Evolutionary conservation across 1,140 invertebrate species (phyloP).

Genomic region (Teleopsis dalmanni): DNA sequence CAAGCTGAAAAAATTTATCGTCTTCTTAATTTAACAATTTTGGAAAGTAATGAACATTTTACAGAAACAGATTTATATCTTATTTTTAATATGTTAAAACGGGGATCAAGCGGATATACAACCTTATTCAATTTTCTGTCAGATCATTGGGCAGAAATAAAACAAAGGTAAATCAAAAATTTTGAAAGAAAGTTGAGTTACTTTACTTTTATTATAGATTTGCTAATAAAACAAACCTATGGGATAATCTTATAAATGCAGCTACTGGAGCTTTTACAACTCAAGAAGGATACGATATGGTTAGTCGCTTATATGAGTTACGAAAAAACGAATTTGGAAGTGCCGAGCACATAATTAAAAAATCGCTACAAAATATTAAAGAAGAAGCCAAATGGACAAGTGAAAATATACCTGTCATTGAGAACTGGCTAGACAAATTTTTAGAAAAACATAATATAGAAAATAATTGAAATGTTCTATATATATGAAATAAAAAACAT

Average conservation of each 20-base stretch:
- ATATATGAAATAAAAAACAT: too few relatives aligned
- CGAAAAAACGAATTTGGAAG: constrained; percentile 51
- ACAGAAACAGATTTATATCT: constrained; percentile 64
- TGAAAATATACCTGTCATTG: constrained; percentile 61
- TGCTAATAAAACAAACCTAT: constrained; percentile 57
- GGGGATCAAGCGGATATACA: constrained; percentile 57
- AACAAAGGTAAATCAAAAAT: constrained; percentile 48
- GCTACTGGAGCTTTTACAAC: constrained; percentile 64
- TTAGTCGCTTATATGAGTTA: constrained; percentile 29
- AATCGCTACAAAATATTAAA: constrained; percentile 58
- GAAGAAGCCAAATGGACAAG: constrained; percentile 63
- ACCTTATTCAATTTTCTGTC: constrained; percentile 61
- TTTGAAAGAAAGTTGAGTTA: not conserved
- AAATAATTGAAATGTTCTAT: too few relatives aligned
- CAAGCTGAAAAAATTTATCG: constrained; percentile 58
- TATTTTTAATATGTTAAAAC: constrained; percentile 62
- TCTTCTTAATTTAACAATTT: constrained; percentile 58
- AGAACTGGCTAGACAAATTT: constrained; percentile 57
- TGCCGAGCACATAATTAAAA: constrained; percentile 58
- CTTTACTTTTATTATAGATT: constrained; percentile 48
- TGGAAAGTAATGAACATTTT: constrained; percentile 60
- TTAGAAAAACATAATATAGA: constrained; percentile 27
- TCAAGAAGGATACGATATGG: constrained; percentile 59
- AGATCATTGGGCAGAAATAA: constrained; percentile 58
- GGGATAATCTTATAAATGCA: constrained; percentile 62